A percentile compares a stretch with the other conserved stretches of the same genome.
Conservation (phyloP, 2,888 invertebrate species). For the Vannuccia rotundouncinata region DNA sequence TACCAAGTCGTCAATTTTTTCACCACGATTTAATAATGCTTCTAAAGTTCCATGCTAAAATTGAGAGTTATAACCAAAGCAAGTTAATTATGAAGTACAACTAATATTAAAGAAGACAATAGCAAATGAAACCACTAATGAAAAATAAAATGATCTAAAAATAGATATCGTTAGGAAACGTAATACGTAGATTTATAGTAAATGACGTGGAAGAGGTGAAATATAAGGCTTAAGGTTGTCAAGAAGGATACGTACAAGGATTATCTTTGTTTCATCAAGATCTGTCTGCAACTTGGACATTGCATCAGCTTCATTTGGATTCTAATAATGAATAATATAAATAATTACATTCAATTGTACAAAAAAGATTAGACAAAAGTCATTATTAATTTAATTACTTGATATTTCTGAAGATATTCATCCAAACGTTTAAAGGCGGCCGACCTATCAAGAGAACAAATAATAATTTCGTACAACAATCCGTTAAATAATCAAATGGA, state of each 20-base stretch:
- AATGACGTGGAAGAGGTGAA: too few species aligned
- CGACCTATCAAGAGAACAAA: constrained; percentile 31
- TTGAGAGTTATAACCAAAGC: constrained; percentile 31
- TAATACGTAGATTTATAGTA: too few species aligned
- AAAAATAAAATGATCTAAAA: too few species aligned
- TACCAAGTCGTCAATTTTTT: constrained; percentile 93
- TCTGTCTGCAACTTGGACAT: constrained; percentile 93
- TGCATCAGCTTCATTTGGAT: constrained; percentile 95
- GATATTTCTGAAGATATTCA: constrained; percentile 73
- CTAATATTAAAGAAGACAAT: neutral
- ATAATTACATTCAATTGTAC: too few species aligned
- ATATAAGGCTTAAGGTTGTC: too few species aligned
- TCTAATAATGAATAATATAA: constrained; percentile 60
- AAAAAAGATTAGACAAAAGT: neutral
- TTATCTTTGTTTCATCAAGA: constrained; percentile 96
- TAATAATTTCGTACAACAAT: too few species aligned
- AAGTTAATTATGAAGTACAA: neutral
- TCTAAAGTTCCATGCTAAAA: constrained; percentile 84
- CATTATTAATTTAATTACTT: constrained; percentile 54
- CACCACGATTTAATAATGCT: constrained; percentile 88
- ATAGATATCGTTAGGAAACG: too few species aligned
- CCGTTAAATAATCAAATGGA: too few species aligned
- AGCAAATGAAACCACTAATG: too few species aligned
- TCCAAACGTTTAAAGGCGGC: constrained; percentile 56
- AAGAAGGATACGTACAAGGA: constrained; percentile 54